Evolutionary conservation across 2,113 vertebrate species (phyloP).

Genomic region (Neomonachus schauinslandi): DNA sequence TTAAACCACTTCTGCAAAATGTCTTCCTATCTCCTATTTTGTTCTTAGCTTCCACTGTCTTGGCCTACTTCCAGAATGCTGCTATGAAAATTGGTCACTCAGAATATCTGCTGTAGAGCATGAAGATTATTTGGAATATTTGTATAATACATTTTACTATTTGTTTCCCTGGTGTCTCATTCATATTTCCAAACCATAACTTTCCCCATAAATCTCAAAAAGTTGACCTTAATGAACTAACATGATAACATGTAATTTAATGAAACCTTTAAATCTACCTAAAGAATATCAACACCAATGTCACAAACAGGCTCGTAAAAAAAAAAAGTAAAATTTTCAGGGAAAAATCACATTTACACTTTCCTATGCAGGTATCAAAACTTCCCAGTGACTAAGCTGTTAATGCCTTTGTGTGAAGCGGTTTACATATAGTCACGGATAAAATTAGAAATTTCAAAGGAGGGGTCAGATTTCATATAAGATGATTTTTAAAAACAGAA

Average conservation of each 20-base stretch:
- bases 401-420: background rate
- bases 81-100: slow-evolving; percentile 1
- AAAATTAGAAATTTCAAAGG: slow-evolving; percentile 46
- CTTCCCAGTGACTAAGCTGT: background rate
- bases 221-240: background rate
- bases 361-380: background rate
- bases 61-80: background rate
- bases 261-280: background rate
- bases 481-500: background rate
- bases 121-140: background rate
- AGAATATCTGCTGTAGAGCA: background rate
- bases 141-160: background rate
- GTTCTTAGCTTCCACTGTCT: background rate
- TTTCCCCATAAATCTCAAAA: background rate
- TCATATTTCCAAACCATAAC: background rate
- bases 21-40: background rate
- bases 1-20: background rate
- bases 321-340: background rate
- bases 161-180: background rate
- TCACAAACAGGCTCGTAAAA: background rate
- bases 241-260: slow-evolving; percentile 6
- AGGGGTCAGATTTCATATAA: background rate
- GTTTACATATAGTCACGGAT: background rate
- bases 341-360: background rate
- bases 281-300: background rate